Evolutionary conservation across 2,113 vertebrate genomes (phyloP).

Genomic region (Trogon surrucura): DNA sequence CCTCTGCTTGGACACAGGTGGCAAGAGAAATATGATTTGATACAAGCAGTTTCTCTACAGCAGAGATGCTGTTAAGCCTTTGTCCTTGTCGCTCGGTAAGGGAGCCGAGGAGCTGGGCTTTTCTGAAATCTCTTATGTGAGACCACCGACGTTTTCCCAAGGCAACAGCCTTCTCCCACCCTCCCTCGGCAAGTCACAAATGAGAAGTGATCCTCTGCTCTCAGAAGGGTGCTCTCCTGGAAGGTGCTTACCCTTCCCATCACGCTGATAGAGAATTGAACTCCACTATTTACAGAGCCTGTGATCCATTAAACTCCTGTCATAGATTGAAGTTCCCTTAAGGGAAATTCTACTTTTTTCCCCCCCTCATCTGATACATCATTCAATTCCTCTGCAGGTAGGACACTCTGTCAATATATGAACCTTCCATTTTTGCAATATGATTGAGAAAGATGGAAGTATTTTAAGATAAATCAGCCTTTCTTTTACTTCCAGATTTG

Average conservation of each 20-base stretch:
- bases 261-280: background rate
- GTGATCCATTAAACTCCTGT: background rate
- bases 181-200: background rate
- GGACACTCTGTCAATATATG: background rate
- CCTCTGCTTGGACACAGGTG: background rate
- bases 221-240: background rate
- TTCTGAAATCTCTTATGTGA: background rate
- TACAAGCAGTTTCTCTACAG: background rate
- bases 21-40: background rate
- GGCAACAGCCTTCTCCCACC: background rate
- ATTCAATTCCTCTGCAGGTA: background rate
- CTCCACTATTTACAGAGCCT: background rate
- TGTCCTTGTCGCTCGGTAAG: background rate
- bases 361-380: background rate
- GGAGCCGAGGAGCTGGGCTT: accelerated
- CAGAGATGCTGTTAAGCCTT: background rate
- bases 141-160: background rate
- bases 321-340: background rate
- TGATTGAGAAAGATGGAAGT: background rate
- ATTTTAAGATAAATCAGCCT: background rate
- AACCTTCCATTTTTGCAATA: background rate
- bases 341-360: background rate
- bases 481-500: background rate
- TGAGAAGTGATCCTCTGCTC: background rate
- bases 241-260: background rate